Evolutionary conservation across 2,888 invertebrate genomes (phyloP), one percentile per base, ranked within the genome.

Genomic region (Cryptophagus acutangulus): DNA sequence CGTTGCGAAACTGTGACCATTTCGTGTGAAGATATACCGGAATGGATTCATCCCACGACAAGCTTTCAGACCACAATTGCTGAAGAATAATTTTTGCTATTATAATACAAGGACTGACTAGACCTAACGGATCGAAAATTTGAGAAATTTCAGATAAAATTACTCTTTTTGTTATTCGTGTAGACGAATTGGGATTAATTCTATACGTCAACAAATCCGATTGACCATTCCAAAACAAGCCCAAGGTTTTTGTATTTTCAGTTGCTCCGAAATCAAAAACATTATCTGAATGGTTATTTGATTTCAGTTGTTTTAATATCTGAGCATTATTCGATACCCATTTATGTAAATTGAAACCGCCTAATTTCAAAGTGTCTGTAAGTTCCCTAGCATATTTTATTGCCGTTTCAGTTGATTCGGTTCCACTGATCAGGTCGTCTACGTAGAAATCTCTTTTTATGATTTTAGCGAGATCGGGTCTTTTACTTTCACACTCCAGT

Each of bases 61-160:
- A 14, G 35, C 41, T 46, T 8, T 18, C 8, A 18, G 28, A n/a
- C 46, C 43, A 46, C 4, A 40, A 20, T 14, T 33, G 12, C 36
- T 46, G 46, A 13, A 43, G 31, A 5, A 43, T n/a, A n/a, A 46
- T 34, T 37, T 46, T 43, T 17, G 36, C 24, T 3, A 17, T 31
- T 16, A 45, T 36, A 6, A 39, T 36, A n/a, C 42, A 24, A 1
- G 46, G 46, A 10, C 34, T 17, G 20, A 48, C 10, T 17, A 48
- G 28, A 9, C 48, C 48, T n/a, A 48, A 33, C 13, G 46, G 44
- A 33, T 49, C 44, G 20, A 47, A 48, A 10, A 48, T 40, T 30
- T 48, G 33, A 12, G 47, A 35, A 17, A 41, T 47, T 12, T 17
- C n/a, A 18, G 44, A 45, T 17, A 47, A 16, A 17, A 45, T 33